Conservation (phyloP, 2,113 vertebrate genomes). For the Andinoacara biseriatus region DNA sequence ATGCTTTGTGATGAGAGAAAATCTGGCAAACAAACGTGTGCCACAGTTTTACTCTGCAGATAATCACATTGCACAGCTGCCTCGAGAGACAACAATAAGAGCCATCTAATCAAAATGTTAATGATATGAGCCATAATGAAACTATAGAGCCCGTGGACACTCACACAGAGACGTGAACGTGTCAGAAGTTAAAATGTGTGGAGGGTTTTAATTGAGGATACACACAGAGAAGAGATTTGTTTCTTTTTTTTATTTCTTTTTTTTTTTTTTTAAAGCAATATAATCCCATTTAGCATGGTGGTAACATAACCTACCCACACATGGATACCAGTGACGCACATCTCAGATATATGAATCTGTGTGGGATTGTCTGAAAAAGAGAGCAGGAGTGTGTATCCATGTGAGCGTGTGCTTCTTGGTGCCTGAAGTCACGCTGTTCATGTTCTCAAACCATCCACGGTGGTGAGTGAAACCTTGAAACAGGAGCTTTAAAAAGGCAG, state of each 20-base stretch:
- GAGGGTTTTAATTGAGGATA: slow-evolving; percentile 21
- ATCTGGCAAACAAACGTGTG: slow-evolving; percentile 39
- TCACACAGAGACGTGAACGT: background rate
- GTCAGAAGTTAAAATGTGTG: slow-evolving; percentile 28
- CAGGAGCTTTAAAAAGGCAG: background rate
- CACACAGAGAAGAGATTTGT: background rate
- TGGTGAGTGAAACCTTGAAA: slow-evolving; percentile 11
- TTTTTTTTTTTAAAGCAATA: slow-evolving; percentile 11
- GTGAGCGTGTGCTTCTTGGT: background rate
- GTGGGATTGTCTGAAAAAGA: slow-evolving; percentile 26
- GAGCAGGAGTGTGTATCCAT: background rate
- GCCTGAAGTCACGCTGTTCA: slow-evolving; percentile 5
- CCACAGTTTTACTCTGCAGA: slow-evolving; percentile 3
- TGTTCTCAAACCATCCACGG: background rate
- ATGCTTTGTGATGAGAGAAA: slow-evolving; percentile 24
- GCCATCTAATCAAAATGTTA: slow-evolving; percentile 44
- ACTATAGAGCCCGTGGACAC: slow-evolving; percentile 28
- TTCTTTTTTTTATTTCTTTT: background rate
- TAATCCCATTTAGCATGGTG: slow-evolving; percentile 56
- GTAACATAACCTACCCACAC: slow-evolving; percentile 53
- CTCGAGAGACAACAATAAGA: slow-evolving; percentile 5
- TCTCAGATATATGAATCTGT: slow-evolving; percentile 1
- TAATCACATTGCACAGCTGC: slow-evolving; percentile 38
- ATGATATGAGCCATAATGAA: slow-evolving; percentile 38
- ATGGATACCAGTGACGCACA: slow-evolving; percentile 37